A percentile compares a stretch with the other conserved stretches of the same genome.
Conservation (phyloP, 2,113 vertebrate species). For the Spilogale gracilis region DNA sequence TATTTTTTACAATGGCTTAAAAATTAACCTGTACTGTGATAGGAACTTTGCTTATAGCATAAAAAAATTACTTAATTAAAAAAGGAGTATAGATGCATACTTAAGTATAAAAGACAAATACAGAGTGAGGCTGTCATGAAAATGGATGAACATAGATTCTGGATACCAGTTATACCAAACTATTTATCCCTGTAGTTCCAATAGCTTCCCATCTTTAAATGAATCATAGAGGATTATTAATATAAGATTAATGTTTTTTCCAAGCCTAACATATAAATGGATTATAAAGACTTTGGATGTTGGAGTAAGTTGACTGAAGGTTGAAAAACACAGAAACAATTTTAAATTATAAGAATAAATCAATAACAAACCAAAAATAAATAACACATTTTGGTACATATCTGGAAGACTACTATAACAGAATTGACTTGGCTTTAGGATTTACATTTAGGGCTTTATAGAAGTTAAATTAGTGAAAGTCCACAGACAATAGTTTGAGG, state of each 20-base stretch:
- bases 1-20: constrained; percentile 53
- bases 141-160: not conserved
- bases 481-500: not conserved
- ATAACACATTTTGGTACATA: not conserved
- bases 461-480: not conserved
- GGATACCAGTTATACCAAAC: not conserved
- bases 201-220: not conserved
- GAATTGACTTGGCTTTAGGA: not conserved
- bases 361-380: not conserved
- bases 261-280: not conserved
- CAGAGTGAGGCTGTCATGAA: not conserved
- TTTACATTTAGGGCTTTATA: not conserved
- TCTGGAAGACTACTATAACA: not conserved
- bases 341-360: constrained; percentile 16
- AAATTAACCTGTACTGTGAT: constrained; percentile 48
- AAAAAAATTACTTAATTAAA: constrained; percentile 24
- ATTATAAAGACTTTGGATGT: constrained; percentile 4
- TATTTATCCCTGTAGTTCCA: not conserved
- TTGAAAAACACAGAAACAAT: not conserved
- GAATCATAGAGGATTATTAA: not conserved
- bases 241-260: not conserved
- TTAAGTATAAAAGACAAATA: not conserved
- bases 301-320: not conserved
- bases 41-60: not conserved
- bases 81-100: not conserved